phyloP scores from a whole-genome alignment of 1,140 invertebrate genomes.

The Episyrphus balteatus region DNA sequence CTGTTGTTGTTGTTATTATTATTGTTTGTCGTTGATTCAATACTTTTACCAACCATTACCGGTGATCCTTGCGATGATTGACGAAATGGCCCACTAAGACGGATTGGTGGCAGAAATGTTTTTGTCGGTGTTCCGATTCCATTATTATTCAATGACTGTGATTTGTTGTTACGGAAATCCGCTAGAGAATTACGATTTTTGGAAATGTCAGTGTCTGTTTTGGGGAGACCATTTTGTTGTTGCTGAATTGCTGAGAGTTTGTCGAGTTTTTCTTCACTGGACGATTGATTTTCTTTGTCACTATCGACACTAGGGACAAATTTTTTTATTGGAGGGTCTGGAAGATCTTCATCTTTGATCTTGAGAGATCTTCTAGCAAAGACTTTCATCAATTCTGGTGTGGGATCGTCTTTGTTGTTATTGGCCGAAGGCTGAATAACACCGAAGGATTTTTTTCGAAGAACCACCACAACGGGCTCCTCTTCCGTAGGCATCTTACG shows the following conservation, averaged over 20 bases:
- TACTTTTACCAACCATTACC: conserved; percentile 3
- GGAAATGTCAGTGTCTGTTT: not conserved
- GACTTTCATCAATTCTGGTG: conserved; percentile 68
- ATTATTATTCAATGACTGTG: not conserved
- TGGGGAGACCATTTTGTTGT: conserved; percentile 1
- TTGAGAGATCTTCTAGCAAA: conserved; percentile 66
- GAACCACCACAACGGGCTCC: conserved; percentile 33
- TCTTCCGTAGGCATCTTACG: conserved; percentile 8
- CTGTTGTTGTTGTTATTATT: conserved; percentile 14
- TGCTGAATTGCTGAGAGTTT: conserved; percentile 21
- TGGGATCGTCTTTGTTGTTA: conserved; percentile 44
- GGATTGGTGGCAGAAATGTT: not conserved
- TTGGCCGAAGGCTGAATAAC: not conserved
- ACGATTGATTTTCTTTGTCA: conserved; percentile 53
- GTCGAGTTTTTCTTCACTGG: conserved; percentile 29
- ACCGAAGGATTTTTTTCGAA: conserved; percentile 43
- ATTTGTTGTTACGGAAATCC: conserved; percentile 24
- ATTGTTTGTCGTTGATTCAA: conserved; percentile 8
- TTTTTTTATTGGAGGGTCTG: not conserved
- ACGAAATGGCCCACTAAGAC: not conserved
- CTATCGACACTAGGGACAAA: conserved; percentile 41
- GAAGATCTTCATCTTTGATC: conserved; percentile 52
- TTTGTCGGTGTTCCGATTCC: not conserved
- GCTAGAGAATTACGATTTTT: conserved; percentile 28
- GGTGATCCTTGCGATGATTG: not conserved